Base-by-base conservation (phyloP, 2,113 vertebrate genomes). In the Sitta europaea region DNA sequence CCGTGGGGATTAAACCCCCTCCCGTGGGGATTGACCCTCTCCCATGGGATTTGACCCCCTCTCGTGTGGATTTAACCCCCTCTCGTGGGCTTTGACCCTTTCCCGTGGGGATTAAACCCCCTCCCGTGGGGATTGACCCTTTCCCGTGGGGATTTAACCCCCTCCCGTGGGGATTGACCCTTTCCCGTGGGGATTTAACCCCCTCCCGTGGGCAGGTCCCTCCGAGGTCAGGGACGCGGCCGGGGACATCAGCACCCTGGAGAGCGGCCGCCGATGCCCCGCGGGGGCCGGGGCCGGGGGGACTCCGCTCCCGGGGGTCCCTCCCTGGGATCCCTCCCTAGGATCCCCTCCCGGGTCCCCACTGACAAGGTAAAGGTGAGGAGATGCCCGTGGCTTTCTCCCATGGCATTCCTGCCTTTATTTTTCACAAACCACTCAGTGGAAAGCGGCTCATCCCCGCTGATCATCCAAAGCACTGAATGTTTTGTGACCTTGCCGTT, bases 221-320 rank as follows among this genome's bases (percentile, higher is more conserved):
- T 21, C 27, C 17, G 4, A 1, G 40, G n/a, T 33, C 31, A 9
- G 2, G 5, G 40, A 3, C 14, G 0, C 6, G 1, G 6, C 38
- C 18, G 18, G 2, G 9, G 11, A 6, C 6, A 24, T 89, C 92
- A 96, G 92, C 80, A 95, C 95, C 89, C 47, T 86, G 91, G 84
- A 96, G 58, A 95, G 84, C 93, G 27, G 25, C 67, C 40, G 1
- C 27, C 3, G 12, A 7, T 1, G 17, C 22, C 23, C 45, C 2
- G 11, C 2, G 8, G 61, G n/a, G 5, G 0, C 29, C 8, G 4
- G 31, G 70, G 11, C 15, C 2, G 16, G 3, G 55, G 42, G 5
- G 58, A 25, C 33, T 27, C 24, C 7, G 7, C 38, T 43, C 18
- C 35, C 10, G 3, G 12, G 35, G 14, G 2, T 51, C 36, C 14